A percentile compares a stretch with the other conserved stretches of the same genome.
Conservation (phyloP, 2,113 vertebrate genomes). For the Gobiocypris rarus region DNA sequence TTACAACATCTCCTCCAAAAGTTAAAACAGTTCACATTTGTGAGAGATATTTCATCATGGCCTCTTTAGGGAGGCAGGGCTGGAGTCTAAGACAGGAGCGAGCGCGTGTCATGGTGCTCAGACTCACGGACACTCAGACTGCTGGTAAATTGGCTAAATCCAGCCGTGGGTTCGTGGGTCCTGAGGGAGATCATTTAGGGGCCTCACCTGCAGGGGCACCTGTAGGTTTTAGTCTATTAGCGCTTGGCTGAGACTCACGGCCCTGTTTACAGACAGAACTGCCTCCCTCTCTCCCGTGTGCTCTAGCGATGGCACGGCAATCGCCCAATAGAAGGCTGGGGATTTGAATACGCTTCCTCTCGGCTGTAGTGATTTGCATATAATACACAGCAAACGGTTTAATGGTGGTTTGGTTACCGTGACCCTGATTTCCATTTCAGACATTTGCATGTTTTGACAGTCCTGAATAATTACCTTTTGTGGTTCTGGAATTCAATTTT, state of each 20-base stretch:
- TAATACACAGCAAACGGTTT: neutral
- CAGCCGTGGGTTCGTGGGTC: slow-evolving; percentile 53
- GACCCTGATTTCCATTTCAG: neutral
- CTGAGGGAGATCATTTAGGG: slow-evolving; percentile 60
- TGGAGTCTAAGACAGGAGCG: slow-evolving; percentile 46
- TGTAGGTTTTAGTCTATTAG: slow-evolving; percentile 57
- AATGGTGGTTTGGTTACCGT: neutral
- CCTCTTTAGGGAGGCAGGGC: slow-evolving; percentile 49
- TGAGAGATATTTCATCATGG: slow-evolving; percentile 57
- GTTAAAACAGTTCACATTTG: slow-evolving; percentile 56
- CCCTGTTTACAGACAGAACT: slow-evolving; percentile 51
- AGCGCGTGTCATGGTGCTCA: slow-evolving; percentile 33
- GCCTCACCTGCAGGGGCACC: slow-evolving; percentile 60
- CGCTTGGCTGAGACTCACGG: slow-evolving; percentile 45
- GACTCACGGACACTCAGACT: slow-evolving; percentile 23
- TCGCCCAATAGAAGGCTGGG: slow-evolving; percentile 49
- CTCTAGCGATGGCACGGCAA: neutral
- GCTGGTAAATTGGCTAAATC: slow-evolving; percentile 63
- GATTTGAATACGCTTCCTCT: slow-evolving; percentile 21
- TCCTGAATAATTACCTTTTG: neutral
- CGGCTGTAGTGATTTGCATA: slow-evolving; percentile 1
- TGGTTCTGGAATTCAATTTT: neutral
- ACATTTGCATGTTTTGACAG: neutral
- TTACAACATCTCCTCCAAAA: slow-evolving; percentile 44
- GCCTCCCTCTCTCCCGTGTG: neutral